Base-by-base conservation (phyloP, 2,113 vertebrate species). In the Myocastor coypus region DNA sequence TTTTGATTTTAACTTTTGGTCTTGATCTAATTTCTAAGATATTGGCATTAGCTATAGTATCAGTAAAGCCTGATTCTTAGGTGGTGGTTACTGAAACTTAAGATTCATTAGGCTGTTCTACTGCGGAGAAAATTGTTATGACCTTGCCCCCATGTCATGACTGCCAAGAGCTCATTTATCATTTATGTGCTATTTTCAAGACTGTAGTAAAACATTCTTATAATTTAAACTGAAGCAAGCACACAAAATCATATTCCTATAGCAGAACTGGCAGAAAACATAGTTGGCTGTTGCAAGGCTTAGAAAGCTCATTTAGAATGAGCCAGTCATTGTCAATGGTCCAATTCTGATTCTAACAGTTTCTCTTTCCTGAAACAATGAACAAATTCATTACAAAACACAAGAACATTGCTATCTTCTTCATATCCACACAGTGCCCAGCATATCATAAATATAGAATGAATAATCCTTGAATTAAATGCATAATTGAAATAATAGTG, bases 101-200 rank as follows among this genome's bases (percentile, higher is more conserved):
- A 97, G 95, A 97, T 93, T 91, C 96, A 97, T 87, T 89, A 69
- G 61, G 83, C 68, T 30, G 12, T 81, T 94, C 78, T 91, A 73
- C 20, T 69, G 34, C 64, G 24, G 83, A 96, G 93, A 98, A 98
- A 97, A 91, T 87, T 13, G 20, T 94, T 64, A 66, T 92, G 64
- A 46, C 89, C 82, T 84, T 97, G 89, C 10, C 90, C 10, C 90
- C 50, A 91, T 95, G 78, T 88, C 71, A 1, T 92, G 90, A 94
- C 66, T 87, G n/a, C 61, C 69, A 96, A 14, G 59, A 87, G n/a
- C 80, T 94, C 89, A 93, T 96, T 96, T 88, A 91, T 96, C 86
- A 96, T 69, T 75, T 91, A 94, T 89, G 93, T 91, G 89, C 50
- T 91, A 93, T 92, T 97, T 97, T 95, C 50, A 95, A 95, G 61